phyloP scores from a whole-genome alignment of 2,888 invertebrate genomes.

The Ectemnius cavifrons region DNA sequence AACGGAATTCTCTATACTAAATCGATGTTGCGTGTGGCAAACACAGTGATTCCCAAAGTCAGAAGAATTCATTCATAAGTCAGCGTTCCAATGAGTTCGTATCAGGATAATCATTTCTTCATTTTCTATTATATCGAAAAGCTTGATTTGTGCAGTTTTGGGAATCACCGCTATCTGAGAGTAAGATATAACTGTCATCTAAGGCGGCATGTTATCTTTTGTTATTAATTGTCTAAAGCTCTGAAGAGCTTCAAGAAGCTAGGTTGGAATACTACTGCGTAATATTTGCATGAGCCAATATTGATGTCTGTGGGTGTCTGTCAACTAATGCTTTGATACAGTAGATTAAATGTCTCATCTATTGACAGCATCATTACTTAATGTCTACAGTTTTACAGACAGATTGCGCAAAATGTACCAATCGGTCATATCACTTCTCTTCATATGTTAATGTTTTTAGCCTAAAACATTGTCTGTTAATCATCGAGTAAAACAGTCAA shows the following conservation, averaged over 20 bases:
- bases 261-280: slow-evolving; percentile 54
- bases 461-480: slow-evolving; percentile 35
- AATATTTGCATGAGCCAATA: slow-evolving; percentile 50
- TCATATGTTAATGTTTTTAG: slow-evolving; percentile 24
- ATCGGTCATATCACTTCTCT: slow-evolving; percentile 20
- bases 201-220: slow-evolving; percentile 37
- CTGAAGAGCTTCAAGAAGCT: slow-evolving; percentile 44
- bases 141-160: not conserved
- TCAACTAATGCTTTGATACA: slow-evolving; percentile 31
- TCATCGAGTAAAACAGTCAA: slow-evolving; percentile 41
- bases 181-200: slow-evolving; percentile 29
- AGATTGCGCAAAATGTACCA: slow-evolving; percentile 17
- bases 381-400: slow-evolving; percentile 19
- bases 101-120: no score
- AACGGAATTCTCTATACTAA: slow-evolving; percentile 15
- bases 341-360: slow-evolving; percentile 14
- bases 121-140: no score
- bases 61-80: not conserved
- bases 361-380: slow-evolving; percentile 13
- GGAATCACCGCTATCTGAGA: slow-evolving; percentile 36
- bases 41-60: slow-evolving; percentile 28
- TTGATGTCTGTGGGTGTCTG: slow-evolving; percentile 49
- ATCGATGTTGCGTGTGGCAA: slow-evolving; percentile 3
- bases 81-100: no score
- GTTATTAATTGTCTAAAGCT: slow-evolving; percentile 42